Conservation (phyloP, 1,140 invertebrate species). For the Ceratitis capitata region DNA sequence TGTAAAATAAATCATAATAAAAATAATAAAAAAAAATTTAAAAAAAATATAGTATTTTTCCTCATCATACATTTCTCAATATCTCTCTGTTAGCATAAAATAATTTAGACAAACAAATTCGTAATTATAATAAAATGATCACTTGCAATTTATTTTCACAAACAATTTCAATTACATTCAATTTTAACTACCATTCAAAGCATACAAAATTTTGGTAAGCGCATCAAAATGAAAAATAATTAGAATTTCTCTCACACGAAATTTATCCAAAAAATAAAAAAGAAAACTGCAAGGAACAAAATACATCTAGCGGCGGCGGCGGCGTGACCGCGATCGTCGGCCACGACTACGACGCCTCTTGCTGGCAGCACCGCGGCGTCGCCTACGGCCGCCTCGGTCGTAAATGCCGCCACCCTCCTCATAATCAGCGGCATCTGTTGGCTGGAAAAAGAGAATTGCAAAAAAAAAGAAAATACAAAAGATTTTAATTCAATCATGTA, state of each 20-base stretch:
- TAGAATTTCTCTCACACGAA: constrained; percentile 18
- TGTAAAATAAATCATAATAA: constrained; percentile 9
- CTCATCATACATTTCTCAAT: background rate
- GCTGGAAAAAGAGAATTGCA: too few relatives aligned
- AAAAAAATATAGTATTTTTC: background rate
- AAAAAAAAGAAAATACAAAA: background rate
- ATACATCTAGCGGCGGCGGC: constrained; percentile 32
- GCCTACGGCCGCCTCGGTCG: constrained; percentile 24
- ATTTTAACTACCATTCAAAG: background rate
- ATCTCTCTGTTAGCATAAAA: background rate
- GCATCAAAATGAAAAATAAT: background rate
- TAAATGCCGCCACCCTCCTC: constrained; percentile 21
- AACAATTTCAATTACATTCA: too few relatives aligned
- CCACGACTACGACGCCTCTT: background rate
- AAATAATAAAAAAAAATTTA: background rate
- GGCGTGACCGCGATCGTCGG: constrained; percentile 10
- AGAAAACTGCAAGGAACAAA: background rate
- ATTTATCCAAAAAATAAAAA: constrained; percentile 35
- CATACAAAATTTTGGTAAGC: background rate
- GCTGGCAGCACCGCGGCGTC: background rate
- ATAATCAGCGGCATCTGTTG: constrained; percentile 27
- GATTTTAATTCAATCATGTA: background rate
- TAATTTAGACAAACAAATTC: background rate
- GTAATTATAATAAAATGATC: background rate
- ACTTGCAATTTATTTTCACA: constrained; percentile 20